Base-by-base conservation (phyloP, 2,113 vertebrate species). In the Columba livia region DNA sequence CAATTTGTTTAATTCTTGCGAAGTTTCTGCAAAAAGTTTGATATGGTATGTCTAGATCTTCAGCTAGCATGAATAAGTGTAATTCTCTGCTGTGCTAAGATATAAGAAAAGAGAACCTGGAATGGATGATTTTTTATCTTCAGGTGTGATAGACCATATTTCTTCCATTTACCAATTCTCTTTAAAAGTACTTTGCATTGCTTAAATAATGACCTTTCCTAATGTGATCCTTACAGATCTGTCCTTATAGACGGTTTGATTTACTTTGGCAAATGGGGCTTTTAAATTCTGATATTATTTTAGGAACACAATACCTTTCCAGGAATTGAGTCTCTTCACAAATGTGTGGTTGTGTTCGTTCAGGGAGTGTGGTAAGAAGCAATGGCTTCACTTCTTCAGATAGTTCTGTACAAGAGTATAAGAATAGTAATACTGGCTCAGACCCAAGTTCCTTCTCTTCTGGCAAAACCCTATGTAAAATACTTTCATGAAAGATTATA, bases 391-490 rank as follows among this genome's bases (percentile, higher is more conserved):
- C 47, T 91, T 80, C 74, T 85, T 74, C 88, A 56, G n/a, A 67
- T 21, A 86, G 82, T 28, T 90, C 69, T 84, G 60, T 74, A 74
- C 42, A 53, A 36, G 42, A 86, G 32, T 50, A 70, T 56, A 88
- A 70, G 67, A 96, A 90, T 12, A 77, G 74, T 40, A 85, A 70
- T 29, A 9, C 72, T 92, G 95, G 88, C 92, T 90, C 51, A 77
- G 38, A 42, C 19, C 69, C 92, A 97, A 51, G 56, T 62, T 92
- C 72, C 83, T 88, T 92, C 83, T 95, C 60, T 94, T 90, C 86
- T 93, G 85, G 90, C 92, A 95, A 74, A 71, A 90, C 12, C 47
- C 74, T 88, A 60, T 84, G 53, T 78, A 90, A 92, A 94, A 80
- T 74, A 86, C 64, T 91, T 91, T 89, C 57, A 61, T 79, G 64